Conservation (phyloP, 1,140 invertebrate genomes). For the Anoplolepis gracilipes region DNA sequence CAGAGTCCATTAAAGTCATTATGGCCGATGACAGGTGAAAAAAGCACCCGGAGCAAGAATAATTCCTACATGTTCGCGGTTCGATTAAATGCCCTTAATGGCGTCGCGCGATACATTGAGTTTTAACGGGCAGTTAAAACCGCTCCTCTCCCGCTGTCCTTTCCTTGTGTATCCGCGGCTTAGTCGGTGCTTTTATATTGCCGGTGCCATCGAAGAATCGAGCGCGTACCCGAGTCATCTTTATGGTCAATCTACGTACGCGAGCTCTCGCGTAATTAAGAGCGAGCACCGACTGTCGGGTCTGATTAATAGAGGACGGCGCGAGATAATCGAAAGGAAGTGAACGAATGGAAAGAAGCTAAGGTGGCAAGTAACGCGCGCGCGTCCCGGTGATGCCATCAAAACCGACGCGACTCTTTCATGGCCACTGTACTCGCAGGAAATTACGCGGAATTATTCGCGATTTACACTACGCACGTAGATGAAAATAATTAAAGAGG, state of each 20-base stretch:
- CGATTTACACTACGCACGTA: slow-evolving; percentile 51
- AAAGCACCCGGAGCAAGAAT: slow-evolving; percentile 3
- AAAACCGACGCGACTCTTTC: slow-evolving; percentile 69
- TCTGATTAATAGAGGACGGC: slow-evolving; percentile 85
- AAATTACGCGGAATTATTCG: slow-evolving; percentile 72
- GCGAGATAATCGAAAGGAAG: slow-evolving; percentile 86
- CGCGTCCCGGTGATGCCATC: slow-evolving; percentile 76
- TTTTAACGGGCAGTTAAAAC: slow-evolving; percentile 32
- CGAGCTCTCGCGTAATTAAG: slow-evolving; percentile 83
- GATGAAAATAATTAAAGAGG: slow-evolving; percentile 67
- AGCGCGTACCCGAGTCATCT: slow-evolving; percentile 81
- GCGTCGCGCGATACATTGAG: slow-evolving; percentile 54
- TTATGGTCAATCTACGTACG: slow-evolving; percentile 83
- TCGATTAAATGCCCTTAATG: slow-evolving; percentile 63
- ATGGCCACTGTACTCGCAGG: slow-evolving; percentile 71
- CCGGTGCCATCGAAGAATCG: slow-evolving; percentile 78
- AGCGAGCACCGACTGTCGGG: slow-evolving; percentile 81
- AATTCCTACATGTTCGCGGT: slow-evolving; percentile 52
- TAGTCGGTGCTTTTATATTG: slow-evolving; percentile 63
- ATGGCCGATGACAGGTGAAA: slow-evolving; percentile 43
- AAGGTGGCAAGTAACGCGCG: slow-evolving; percentile 65
- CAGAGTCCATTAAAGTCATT: slow-evolving; percentile 23
- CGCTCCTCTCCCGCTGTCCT: slow-evolving; percentile 36
- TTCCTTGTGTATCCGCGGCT: slow-evolving; percentile 28
- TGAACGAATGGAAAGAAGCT: slow-evolving; percentile 78